Conservation (phyloP, 37 sponge, comb jelly and placozoan species). For the Tethya wilhelma region DNA sequence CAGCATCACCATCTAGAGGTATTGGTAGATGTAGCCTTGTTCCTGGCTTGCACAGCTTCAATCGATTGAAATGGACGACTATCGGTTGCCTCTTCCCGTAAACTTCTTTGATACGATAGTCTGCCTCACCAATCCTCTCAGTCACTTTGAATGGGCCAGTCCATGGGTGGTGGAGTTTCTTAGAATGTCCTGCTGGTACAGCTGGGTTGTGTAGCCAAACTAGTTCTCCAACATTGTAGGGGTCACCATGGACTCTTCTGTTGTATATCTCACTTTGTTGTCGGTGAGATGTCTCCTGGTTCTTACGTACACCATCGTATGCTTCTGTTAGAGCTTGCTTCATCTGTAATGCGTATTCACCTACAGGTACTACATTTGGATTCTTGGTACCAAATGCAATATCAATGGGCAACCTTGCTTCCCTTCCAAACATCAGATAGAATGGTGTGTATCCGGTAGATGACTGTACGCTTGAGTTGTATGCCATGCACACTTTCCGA, state of each 20-base stretch:
- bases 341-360: conserved; percentile 45
- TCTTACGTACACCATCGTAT: too few relatives aligned
- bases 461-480: conserved; percentile 51
- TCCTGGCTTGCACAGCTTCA: conserved; percentile 28
- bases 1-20: not conserved
- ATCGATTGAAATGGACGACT: conserved; percentile 57
- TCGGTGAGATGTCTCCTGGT: too few relatives aligned
- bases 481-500: conserved; percentile 44
- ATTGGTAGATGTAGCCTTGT: not conserved
- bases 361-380: not conserved
- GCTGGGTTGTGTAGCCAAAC: conserved; percentile 62
- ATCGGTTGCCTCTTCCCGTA: not conserved
- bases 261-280: conserved; percentile 11
- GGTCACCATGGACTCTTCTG: conserved; percentile 44
- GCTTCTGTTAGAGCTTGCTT: not conserved
- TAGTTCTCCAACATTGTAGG: conserved; percentile 40
- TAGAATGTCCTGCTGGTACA: conserved; percentile 25
- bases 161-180: conserved; percentile 60
- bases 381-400: not conserved
- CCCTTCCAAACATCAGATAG: conserved; percentile 64
- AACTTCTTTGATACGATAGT: conserved; percentile 23
- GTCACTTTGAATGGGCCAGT: conserved; percentile 38
- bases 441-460: conserved; percentile 33
- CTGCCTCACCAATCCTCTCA: conserved; percentile 15
- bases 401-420: conserved; percentile 42